Percentiles rank a stretch among this genome's conserved stretches.
Evolutionary conservation across 2,888 invertebrate species (phyloP).

Genomic region (Lysandra bellargus): DNA sequence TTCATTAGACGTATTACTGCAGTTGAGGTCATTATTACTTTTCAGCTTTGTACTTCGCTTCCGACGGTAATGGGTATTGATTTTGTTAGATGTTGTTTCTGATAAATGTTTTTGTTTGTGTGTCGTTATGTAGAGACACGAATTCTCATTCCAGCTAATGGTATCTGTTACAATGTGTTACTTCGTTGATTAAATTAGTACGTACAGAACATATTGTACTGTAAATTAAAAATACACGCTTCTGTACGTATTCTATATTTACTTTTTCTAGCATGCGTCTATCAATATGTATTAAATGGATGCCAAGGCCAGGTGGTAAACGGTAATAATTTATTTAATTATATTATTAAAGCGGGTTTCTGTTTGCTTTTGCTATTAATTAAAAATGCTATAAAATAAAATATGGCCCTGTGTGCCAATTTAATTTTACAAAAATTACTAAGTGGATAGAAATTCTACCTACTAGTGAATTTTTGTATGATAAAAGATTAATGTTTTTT

Average conservation of each 20-base stretch:
- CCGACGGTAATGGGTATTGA: constrained; percentile 33
- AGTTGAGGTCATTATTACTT: constrained; percentile 49
- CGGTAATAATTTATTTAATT: constrained; percentile 7
- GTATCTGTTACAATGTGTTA: not conserved
- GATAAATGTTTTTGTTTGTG: not conserved
- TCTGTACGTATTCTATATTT: not conserved
- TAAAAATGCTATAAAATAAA: not conserved
- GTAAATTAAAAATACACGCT: not conserved
- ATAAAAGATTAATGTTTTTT: too few species aligned
- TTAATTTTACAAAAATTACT: not conserved
- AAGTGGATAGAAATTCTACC: too few species aligned
- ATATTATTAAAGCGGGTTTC: not conserved
- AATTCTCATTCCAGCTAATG: not conserved
- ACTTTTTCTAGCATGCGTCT: not conserved
- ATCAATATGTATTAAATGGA: not conserved
- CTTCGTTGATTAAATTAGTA: not conserved
- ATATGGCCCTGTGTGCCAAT: not conserved
- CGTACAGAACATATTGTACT: not conserved
- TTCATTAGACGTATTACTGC: constrained; percentile 49
- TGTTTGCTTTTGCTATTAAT: not conserved
- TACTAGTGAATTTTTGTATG: too few species aligned
- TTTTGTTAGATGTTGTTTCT: constrained; percentile 1
- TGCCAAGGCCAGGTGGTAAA: constrained; percentile 14
- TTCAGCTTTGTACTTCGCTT: constrained; percentile 43
- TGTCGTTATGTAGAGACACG: not conserved